Evolutionary conservation across 2,888 invertebrate species (phyloP).

Genomic region (Helicoverpa assulta): DNA sequence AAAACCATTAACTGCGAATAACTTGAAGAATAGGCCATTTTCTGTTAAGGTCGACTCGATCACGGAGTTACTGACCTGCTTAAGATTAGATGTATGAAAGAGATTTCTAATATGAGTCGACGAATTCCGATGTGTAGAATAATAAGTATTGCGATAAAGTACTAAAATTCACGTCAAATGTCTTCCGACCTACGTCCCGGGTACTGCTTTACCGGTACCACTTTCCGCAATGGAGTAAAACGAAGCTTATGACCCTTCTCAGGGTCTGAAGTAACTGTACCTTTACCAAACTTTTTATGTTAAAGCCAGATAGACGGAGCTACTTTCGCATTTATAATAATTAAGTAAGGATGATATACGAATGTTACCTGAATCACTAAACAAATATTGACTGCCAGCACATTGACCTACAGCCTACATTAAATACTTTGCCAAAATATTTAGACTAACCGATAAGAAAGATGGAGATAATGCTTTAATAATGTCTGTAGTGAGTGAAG

Average conservation of each 20-base stretch:
- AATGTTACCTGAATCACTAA: conserved; percentile 7
- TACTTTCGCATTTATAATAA: too few species aligned
- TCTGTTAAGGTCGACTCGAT: conserved; percentile 34
- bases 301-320: too few species aligned
- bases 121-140: not conserved
- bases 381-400: conserved; percentile 25
- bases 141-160: not conserved
- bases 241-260: too few species aligned
- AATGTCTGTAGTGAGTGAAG: conserved; percentile 2
- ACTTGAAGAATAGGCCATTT: conserved; percentile 29
- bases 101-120: not conserved
- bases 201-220: too few species aligned
- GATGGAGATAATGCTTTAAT: conserved; percentile 23
- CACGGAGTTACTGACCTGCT: conserved; percentile 40
- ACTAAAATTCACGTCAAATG: too few species aligned
- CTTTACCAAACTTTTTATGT: too few species aligned
- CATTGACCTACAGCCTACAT: conserved; percentile 43
- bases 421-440: conserved; percentile 38
- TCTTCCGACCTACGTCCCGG: too few species aligned
- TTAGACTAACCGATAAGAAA: conserved; percentile 35
- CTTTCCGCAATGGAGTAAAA: too few species aligned
- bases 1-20: conserved; percentile 3
- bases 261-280: too few species aligned
- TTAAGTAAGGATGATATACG: not conserved
- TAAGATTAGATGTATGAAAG: not conserved